Conservation (phyloP, 2,888 invertebrate species). For the Macroteleia sp. region DNA sequence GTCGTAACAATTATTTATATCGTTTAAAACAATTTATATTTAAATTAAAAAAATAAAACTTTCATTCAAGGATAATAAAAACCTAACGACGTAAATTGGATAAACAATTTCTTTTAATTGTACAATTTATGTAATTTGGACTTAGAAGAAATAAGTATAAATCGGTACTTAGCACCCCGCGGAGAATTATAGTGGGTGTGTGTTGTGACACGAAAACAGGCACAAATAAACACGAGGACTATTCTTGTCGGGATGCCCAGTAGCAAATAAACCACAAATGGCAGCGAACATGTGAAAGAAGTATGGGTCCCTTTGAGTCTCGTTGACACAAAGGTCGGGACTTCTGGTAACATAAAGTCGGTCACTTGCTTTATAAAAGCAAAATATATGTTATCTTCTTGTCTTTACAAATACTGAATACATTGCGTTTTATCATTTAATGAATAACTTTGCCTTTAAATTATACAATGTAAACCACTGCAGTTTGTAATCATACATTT, state of each 20-base stretch:
- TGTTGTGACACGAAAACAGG: constrained; percentile 79
- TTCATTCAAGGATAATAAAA: too few relatives aligned
- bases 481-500: too few relatives aligned
- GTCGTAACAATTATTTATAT: too few relatives aligned
- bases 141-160: constrained; percentile 68
- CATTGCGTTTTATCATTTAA: constrained; percentile 40
- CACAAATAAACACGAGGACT: constrained; percentile 78
- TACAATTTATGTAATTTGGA: constrained; percentile 45
- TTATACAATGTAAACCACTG: too few relatives aligned
- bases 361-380: constrained; percentile 68
- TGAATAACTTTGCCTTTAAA: constrained; percentile 38
- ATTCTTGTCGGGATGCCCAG: constrained; percentile 67
- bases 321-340: constrained; percentile 66
- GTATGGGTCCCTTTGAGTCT: constrained; percentile 63
- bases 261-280: constrained; percentile 71
- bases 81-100: too few relatives aligned
- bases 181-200: constrained; percentile 78
- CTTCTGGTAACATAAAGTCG: constrained; percentile 70
- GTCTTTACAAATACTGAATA: constrained; percentile 55
- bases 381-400: constrained; percentile 51
- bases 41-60: too few relatives aligned
- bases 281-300: constrained; percentile 64
- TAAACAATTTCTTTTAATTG: too few relatives aligned
- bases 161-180: constrained; percentile 78
- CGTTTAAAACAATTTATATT: too few relatives aligned